These are phyloP conservation scores for Drosophila sproati DNA, from an alignment of 1,140 invertebrate species.

Conservation along the genomic window DNA sequence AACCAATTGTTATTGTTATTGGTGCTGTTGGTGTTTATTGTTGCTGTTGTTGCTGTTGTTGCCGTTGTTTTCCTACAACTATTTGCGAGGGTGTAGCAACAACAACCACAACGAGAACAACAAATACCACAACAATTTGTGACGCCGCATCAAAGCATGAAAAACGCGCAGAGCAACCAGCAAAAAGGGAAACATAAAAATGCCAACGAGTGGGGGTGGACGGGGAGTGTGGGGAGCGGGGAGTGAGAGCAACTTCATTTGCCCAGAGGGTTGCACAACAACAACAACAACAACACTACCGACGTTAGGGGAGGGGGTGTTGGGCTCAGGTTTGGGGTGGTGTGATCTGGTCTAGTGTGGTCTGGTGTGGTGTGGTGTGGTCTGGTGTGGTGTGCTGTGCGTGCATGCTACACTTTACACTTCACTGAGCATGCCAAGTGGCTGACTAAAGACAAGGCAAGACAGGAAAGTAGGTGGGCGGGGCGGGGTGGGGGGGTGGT, in stretches of 20 bases:
- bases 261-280: slow-evolving; percentile 3
- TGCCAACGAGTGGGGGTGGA: slow-evolving; percentile 25
- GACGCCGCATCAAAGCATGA: slow-evolving; percentile 65
- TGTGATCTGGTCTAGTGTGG: not conserved
- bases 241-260: slow-evolving; percentile 47
- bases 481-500: not conserved
- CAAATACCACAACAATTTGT: slow-evolving; percentile 68
- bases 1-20: slow-evolving; percentile 13
- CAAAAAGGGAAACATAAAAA: slow-evolving; percentile 42
- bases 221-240: not conserved
- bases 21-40: not conserved
- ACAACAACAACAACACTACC: not conserved
- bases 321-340: slow-evolving; percentile 3
- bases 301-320: not conserved
- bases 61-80: slow-evolving; percentile 17
- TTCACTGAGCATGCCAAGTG: slow-evolving; percentile 57
- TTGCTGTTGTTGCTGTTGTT: slow-evolving; percentile 6
- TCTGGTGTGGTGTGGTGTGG: slow-evolving; percentile 1
- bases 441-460: slow-evolving; percentile 11
- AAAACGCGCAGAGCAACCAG: slow-evolving; percentile 53
- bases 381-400: slow-evolving; percentile 6
- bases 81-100: slow-evolving; percentile 42
- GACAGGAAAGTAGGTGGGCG: not conserved
- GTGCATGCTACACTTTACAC: slow-evolving; percentile 55
- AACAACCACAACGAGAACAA: slow-evolving; percentile 26